Percentiles rank a stretch among this genome's conserved stretches.
Conservation (phyloP, 2,113 vertebrate species). For the Ammospiza nelsoni region DNA sequence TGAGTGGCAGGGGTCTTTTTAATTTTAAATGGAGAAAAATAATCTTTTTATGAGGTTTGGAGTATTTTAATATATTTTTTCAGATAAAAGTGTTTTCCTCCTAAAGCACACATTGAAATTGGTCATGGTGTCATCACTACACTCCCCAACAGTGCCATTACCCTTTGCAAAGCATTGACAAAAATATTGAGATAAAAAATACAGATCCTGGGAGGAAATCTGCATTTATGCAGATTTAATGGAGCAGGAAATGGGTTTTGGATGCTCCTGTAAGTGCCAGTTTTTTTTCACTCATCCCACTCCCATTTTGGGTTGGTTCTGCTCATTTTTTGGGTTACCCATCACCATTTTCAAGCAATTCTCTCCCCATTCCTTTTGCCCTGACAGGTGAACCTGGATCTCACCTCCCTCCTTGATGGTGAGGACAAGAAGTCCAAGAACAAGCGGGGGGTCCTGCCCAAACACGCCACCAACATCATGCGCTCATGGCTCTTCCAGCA, state of each 20-base stretch:
- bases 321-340: background rate
- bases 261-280: fast-evolving
- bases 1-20: background rate
- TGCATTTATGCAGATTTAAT: background rate
- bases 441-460: constrained; percentile 95
- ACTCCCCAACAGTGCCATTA: background rate
- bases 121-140: fast-evolving
- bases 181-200: background rate
- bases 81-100: background rate
- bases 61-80: background rate
- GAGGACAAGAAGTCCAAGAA: constrained; percentile 99
- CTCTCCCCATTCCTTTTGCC: constrained; percentile 50
- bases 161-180: background rate
- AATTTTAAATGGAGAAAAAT: background rate
- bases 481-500: constrained; percentile 99
- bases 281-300: background rate
- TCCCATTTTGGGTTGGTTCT: background rate
- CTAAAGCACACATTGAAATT: fast-evolving
- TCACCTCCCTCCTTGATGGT: constrained; percentile 92
- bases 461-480: constrained; percentile 99
- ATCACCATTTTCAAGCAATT: fast-evolving
- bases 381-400: constrained; percentile 93
- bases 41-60: background rate
- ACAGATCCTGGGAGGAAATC: background rate
- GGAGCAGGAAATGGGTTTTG: fast-evolving